These are phyloP conservation scores for Hycleus phaleratus DNA, from an alignment of 1,140 invertebrate genomes.

Conservation along the genomic window DNA sequence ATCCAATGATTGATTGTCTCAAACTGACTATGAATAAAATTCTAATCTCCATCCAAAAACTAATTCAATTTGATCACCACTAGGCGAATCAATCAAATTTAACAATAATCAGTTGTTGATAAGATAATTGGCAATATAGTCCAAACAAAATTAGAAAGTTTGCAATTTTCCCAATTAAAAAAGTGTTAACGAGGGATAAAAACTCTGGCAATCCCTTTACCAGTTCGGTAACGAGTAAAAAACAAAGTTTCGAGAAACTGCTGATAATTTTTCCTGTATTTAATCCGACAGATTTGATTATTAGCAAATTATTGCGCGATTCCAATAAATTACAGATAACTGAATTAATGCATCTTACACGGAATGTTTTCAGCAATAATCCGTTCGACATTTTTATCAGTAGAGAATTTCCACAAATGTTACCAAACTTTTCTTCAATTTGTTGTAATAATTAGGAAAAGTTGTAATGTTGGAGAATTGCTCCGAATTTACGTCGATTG, in stretches of 20 bases:
- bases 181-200: slow-evolving; percentile 8
- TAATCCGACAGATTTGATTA: too few relatives aligned
- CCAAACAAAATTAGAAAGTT: slow-evolving; percentile 7
- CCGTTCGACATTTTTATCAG: too few relatives aligned
- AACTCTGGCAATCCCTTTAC: neutral
- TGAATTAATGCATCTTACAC: too few relatives aligned
- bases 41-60: neutral
- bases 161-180: slow-evolving; percentile 6
- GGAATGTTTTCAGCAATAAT: too few relatives aligned
- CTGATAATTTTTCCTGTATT: too few relatives aligned
- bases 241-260: too few relatives aligned
- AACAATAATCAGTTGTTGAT: slow-evolving; percentile 9
- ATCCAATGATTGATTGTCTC: slow-evolving; percentile 16
- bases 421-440: neutral
- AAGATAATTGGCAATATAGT: slow-evolving; percentile 5
- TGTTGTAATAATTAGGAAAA: neutral
- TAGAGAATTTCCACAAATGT: neutral
- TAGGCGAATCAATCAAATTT: neutral
- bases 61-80: too few relatives aligned
- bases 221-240: too few relatives aligned
- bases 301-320: too few relatives aligned
- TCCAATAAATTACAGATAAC: too few relatives aligned
- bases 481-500: neutral
- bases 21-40: slow-evolving; percentile 11
- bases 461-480: slow-evolving; percentile 1